Evolutionary conservation across 2,888 invertebrate species (phyloP).

Genomic region (Chironomus riparius): DNA sequence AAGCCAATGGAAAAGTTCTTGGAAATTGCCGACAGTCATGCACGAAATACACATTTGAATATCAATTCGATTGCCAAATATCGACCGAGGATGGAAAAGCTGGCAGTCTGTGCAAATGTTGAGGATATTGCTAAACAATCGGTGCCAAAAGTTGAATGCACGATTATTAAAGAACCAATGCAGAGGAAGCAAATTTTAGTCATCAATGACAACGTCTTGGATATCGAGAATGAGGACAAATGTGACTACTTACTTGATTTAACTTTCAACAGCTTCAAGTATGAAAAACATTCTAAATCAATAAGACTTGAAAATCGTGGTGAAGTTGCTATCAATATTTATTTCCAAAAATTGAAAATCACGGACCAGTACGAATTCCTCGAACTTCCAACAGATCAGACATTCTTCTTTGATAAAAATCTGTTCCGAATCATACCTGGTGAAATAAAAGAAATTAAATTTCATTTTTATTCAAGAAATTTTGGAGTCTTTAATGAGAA

Average conservation of each 20-base stretch:
- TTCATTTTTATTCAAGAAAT: not conserved
- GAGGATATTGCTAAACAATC: not conserved
- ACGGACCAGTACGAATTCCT: not conserved
- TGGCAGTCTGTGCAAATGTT: not conserved
- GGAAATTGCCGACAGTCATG: not conserved
- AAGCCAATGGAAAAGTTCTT: not conserved
- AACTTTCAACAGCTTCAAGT: not conserved
- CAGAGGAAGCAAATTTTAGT: not conserved
- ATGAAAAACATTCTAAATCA: not conserved
- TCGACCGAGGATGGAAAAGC: not conserved
- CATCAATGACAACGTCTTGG: not conserved
- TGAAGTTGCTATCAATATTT: not conserved
- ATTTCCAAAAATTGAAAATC: not conserved
- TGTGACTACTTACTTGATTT: not conserved
- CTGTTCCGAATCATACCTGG: slow-evolving; percentile 1
- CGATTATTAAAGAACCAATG: not conserved
- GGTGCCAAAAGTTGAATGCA: not conserved
- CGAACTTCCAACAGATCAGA: not conserved
- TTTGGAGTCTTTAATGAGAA: not conserved
- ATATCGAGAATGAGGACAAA: not conserved
- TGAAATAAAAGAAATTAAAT: not conserved
- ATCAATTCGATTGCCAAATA: not conserved
- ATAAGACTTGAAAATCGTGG: not conserved
- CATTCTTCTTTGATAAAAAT: not conserved
- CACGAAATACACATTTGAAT: not conserved